Evolutionary conservation across 2,888 invertebrate genomes (phyloP).

Genomic region (Operophtera brumata): DNA sequence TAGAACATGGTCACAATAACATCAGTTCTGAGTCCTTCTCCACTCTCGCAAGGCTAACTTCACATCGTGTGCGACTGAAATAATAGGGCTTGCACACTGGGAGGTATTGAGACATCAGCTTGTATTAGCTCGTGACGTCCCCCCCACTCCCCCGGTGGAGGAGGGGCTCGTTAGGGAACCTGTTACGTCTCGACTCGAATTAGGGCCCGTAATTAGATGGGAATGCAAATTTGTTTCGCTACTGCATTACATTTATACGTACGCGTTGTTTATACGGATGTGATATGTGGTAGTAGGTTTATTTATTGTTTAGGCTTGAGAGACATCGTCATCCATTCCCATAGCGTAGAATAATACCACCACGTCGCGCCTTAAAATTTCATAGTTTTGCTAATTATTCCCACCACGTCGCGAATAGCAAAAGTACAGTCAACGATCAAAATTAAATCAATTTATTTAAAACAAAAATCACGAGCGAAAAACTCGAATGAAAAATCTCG

Average conservation of each 20-base stretch:
- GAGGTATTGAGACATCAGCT: constrained; percentile 81
- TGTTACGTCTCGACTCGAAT: constrained; percentile 39
- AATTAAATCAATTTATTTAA: too few relatives aligned
- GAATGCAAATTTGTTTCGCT: constrained; percentile 36
- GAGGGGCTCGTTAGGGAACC: constrained; percentile 34
- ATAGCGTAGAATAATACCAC: too few relatives aligned
- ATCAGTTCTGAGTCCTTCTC: constrained; percentile 42
- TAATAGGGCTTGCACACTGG: constrained; percentile 78
- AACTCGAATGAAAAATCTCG: too few relatives aligned
- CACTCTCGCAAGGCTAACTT: constrained; percentile 41
- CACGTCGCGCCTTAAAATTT: too few relatives aligned
- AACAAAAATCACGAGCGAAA: too few relatives aligned
- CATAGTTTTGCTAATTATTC: too few relatives aligned
- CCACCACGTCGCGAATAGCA: too few relatives aligned
- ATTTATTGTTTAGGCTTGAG: background rate
- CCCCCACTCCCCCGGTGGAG: constrained; percentile 13
- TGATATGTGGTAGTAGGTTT: background rate
- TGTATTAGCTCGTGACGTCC: constrained; percentile 54
- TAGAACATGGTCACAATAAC: background rate
- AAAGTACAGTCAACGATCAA: too few relatives aligned
- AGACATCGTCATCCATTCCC: background rate
- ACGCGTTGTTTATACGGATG: background rate
- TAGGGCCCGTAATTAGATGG: constrained; percentile 39
- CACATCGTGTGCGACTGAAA: constrained; percentile 76
- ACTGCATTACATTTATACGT: constrained; percentile 3